Evolutionary conservation across 2,113 vertebrate species (phyloP), one percentile per base, ranked within the genome.

Genomic region (Indicator indicator): DNA sequence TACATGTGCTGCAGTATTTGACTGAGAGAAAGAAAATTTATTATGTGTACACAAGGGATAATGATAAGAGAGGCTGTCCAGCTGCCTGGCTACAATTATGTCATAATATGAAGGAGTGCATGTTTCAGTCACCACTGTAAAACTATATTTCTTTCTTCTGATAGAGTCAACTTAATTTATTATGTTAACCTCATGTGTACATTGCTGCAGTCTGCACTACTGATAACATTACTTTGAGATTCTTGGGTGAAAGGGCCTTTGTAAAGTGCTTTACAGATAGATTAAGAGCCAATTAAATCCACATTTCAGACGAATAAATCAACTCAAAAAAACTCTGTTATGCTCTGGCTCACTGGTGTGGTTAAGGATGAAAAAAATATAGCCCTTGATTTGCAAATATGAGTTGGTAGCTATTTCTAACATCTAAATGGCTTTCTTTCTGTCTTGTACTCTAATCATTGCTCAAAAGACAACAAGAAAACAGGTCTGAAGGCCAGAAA

Each of bases 211-310:
- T 56, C 33, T 90, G 16, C 63, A 56, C 64, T 92, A 68, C 80
- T 81, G 77, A 60, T 73, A 90, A 69, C 40, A 36, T 77, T 62
- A 48, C n/a, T 83, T 60, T 55, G 56, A 74, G 69, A 70, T 40
- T 73, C 21, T 40, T 63, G 40, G 33, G 42, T 74, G 69, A 92
- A 86, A 94, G 20, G 7, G 24, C 15, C 20, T 71, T 83, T 88
- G 26, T 60, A 86, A 83, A 89, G 58, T 72, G 28, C 26, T 84
- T 86, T 90, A 63, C 30, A 72, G 40, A 89, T 18, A 92, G 23
- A 82, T 52, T 75, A 73, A 42, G 32, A 91, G 36, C 59, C 36
- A 71, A 88, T 86, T 92, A 93, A 90, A 90, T 67, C n/a, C 32
- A 55, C 14, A 71, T 94, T 90, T 90, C 36, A 60, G 58, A 56